Evolutionary conservation across 2,888 invertebrate species (phyloP).

Genomic region (Gasteruption jaculator): DNA sequence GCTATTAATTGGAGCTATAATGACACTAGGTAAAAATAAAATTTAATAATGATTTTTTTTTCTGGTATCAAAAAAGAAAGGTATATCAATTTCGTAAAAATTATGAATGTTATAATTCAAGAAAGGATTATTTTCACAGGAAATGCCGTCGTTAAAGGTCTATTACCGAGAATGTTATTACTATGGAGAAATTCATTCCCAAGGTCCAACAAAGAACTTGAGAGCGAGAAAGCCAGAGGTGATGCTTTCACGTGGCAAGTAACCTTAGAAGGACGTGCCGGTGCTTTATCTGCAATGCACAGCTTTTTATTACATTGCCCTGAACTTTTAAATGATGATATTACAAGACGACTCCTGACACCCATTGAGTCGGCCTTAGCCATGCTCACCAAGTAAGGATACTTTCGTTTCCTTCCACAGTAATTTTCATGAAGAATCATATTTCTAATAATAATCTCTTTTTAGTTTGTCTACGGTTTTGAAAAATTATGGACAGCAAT

Average conservation of each 20-base stretch:
- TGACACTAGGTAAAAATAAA: conserved; percentile 72
- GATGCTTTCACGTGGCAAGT: conserved; percentile 99
- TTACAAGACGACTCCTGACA: conserved; percentile 78
- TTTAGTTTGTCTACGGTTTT: conserved; percentile 77
- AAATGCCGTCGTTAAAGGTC: conserved; percentile 85
- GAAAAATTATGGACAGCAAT: conserved; percentile 83
- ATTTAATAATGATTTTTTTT: neutral
- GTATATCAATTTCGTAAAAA: neutral
- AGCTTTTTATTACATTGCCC: conserved; percentile 89
- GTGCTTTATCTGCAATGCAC: conserved; percentile 92
- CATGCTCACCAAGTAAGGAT: conserved; percentile 83
- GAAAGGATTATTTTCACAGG: conserved; percentile 53
- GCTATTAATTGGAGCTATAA: conserved; percentile 94
- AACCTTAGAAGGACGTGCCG: conserved; percentile 92
- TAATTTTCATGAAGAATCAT: neutral
- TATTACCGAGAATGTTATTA: conserved; percentile 88
- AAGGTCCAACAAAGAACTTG: conserved; percentile 90
- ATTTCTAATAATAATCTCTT: conserved; percentile 20
- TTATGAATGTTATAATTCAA: neutral
- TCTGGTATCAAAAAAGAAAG: conserved; percentile 2
- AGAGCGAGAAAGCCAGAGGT: conserved; percentile 91
- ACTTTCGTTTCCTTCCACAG: neutral
- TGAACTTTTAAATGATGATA: conserved; percentile 87
- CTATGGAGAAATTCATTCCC: conserved; percentile 98
- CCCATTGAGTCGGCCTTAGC: conserved; percentile 95